A percentile compares a stretch with the other conserved stretches of the same genome.
These are phyloP conservation scores for Plumapathes pennacea DNA, from an alignment of 92 coral and sea anemone species.

Conservation along the genomic window DNA sequence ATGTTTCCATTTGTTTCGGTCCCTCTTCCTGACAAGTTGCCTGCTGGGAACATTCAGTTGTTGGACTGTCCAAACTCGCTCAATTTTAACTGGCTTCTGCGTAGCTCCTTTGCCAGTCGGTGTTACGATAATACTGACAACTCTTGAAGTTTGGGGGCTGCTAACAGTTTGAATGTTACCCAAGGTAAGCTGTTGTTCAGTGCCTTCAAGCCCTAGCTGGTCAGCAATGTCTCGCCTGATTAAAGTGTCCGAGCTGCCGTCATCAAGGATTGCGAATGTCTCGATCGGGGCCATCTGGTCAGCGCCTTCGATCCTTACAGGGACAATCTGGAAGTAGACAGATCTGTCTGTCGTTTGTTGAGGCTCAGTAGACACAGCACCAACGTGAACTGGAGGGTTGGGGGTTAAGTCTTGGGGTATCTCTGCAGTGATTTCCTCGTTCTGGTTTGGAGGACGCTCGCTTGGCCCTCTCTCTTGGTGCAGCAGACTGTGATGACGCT, in stretches of 20 bases:
- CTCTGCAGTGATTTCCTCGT: too few relatives aligned
- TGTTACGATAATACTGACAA: conserved; percentile 31
- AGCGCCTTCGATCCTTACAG: conserved; percentile 45
- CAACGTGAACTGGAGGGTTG: background rate
- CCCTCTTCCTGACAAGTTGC: conserved; percentile 39
- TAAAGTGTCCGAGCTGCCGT: conserved; percentile 53
- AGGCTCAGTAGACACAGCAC: conserved; percentile 2
- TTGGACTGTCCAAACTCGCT: conserved; percentile 59
- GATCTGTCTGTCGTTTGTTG: conserved; percentile 14
- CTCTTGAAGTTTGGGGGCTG: conserved; percentile 25
- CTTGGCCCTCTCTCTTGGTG: conserved; percentile 16
- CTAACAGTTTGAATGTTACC: conserved; percentile 49
- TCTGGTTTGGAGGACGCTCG: conserved; percentile 7
- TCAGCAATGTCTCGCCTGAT: conserved; percentile 42
- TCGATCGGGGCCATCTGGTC: conserved; percentile 46
- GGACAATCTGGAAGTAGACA: conserved; percentile 62
- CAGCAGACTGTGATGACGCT: conserved; percentile 25
- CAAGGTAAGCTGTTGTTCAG: conserved; percentile 43
- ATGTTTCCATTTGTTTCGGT: conserved; percentile 42
- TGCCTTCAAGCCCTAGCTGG: conserved; percentile 41
- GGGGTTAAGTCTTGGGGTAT: conserved; percentile 1
- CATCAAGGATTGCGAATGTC: conserved; percentile 51
- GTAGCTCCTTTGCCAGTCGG: conserved; percentile 48
- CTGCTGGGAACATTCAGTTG: conserved; percentile 51
- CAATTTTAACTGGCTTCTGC: conserved; percentile 26